Conservation (phyloP, 2,113 vertebrate genomes). For the Stomatorhinus ivindoensis region DNA sequence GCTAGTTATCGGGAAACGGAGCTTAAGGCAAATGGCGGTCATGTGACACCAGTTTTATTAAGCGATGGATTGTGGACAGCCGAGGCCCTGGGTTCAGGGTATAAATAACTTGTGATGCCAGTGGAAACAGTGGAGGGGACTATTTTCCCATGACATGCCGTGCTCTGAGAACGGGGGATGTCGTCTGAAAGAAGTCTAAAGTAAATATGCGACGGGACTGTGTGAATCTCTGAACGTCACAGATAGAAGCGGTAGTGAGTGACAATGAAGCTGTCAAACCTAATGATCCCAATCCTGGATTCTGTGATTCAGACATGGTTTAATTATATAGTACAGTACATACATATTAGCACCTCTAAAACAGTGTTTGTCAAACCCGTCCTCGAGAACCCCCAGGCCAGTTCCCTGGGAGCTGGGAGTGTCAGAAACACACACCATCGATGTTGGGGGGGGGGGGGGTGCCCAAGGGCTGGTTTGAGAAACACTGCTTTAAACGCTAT, state of each 20-base stretch:
- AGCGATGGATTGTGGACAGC: neutral
- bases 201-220: neutral
- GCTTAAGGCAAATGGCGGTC: neutral
- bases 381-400: neutral
- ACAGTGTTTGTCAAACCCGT: neutral
- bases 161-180: neutral
- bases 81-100: slow-evolving; percentile 1
- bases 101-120: slow-evolving; percentile 46
- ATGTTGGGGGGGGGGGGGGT: too few species aligned
- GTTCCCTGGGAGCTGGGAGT: neutral
- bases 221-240: neutral
- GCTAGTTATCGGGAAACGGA: neutral
- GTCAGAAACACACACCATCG: neutral
- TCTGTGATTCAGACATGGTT: neutral
- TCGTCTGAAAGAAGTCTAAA: neutral
- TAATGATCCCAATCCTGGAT: neutral
- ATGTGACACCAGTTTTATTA: neutral
- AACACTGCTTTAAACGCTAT: neutral
- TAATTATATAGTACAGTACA: neutral
- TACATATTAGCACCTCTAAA: neutral
- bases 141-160: slow-evolving; percentile 34
- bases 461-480: too few species aligned
- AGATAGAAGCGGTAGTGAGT: neutral
- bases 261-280: neutral
- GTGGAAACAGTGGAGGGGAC: slow-evolving; percentile 40